Base-by-base conservation (phyloP, 2,888 invertebrate species). In the Trissolcus brochymenae region DNA sequence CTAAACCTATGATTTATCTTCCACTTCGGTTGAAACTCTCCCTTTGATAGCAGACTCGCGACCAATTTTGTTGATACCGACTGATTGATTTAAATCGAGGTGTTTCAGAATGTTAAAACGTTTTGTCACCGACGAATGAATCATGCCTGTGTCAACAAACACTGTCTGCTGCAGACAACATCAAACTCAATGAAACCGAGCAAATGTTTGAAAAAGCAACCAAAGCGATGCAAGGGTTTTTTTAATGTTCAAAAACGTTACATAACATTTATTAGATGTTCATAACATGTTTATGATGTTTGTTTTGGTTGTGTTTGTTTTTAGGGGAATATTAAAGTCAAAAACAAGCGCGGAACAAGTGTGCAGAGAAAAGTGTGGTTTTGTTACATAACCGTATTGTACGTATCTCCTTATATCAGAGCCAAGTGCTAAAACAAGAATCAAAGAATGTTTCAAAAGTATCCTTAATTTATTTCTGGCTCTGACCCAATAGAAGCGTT, bases 321-420 rank as follows among this genome's bases (percentile, higher is more conserved):
- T 35, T 35, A 6, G 7, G 7, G 7, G 35, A 11, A 35, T 83
- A 80, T 82, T 84, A 81, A 82, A 75, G 82, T 82, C 64, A 84
- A 35, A 35, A 35, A 35, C 35, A 35, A 84, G 84, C 84, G 81
- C 17, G 72, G 66, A 82, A 82, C 81, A 75, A 35, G 35, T 35
- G 80, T 82, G 80, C 82, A 82, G 82, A 84, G 71, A 54, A 76
- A 79, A 73, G 78, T 71, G 35, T 35, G 73, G 70, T 57, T 71
- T 72, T 68, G 60, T 78, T 78, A 78, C 46, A 62, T 73, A 79
- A 79, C 40, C 40, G 60, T 60, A 51, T 64, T 56, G 60, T 64
- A 60, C 53, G 35, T 35, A 67, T 61, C 72, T 79, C 65, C 72
- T 70, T 56, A 76, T 62, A 73, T 70, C 75, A 68, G 68, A 76